Percentiles rank a stretch among this genome's conserved stretches.
Conservation (phyloP, 23 tunicate species). For the Diplosoma virens region DNA sequence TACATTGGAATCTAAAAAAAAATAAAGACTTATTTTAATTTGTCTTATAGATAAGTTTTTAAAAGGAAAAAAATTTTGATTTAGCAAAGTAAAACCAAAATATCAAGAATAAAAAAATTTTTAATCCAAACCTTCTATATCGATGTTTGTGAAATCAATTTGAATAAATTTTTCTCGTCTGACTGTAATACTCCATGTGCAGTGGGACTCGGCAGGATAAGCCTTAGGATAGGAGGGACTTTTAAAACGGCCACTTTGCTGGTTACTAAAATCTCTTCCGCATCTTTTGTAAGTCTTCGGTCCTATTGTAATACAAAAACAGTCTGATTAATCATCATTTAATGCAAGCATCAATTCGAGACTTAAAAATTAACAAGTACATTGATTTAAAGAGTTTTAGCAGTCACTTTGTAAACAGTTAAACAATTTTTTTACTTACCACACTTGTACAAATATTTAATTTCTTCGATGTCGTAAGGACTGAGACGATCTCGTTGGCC, state of each 20-base stretch:
- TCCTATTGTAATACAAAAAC: neutral
- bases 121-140: slow-evolving; percentile 69
- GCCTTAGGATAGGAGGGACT: slow-evolving; percentile 71
- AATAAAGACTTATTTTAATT: too few species aligned
- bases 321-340: too few species aligned
- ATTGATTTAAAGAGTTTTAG: too few species aligned
- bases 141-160: slow-evolving; percentile 51
- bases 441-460: slow-evolving; percentile 83
- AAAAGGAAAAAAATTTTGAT: too few species aligned
- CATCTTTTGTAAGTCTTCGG: slow-evolving; percentile 68
- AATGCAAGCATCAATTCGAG: too few species aligned
- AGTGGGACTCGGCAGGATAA: slow-evolving; percentile 86
- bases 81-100: too few species aligned
- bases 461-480: slow-evolving; percentile 96
- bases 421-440: slow-evolving; percentile 30
- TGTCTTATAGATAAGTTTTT: too few species aligned
- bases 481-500: slow-evolving; percentile 83
- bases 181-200: slow-evolving; percentile 93
- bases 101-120: too few species aligned
- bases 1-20: too few species aligned
- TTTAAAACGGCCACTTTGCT: slow-evolving; percentile 54
- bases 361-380: too few species aligned
- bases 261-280: slow-evolving; percentile 73
- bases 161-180: slow-evolving; percentile 45
- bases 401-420: neutral